These are phyloP conservation scores for Percopsis transmontana DNA, from an alignment of 2,113 vertebrate species.

Conservation along the genomic window DNA sequence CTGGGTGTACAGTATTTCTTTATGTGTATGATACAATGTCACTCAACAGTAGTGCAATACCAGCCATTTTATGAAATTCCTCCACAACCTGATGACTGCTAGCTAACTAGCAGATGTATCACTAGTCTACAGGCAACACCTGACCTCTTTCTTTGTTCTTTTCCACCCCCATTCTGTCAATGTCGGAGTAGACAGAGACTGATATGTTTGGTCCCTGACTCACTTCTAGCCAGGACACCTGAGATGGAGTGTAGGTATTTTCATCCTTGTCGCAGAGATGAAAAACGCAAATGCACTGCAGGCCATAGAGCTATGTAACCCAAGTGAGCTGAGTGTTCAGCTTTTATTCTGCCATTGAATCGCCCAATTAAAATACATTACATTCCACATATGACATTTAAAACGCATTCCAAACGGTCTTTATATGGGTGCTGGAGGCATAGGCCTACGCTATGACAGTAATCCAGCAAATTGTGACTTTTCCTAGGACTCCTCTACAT, in stretches of 20 bases:
- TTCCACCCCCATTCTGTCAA: constrained; percentile 1
- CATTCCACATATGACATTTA: constrained; percentile 4
- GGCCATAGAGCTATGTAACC: constrained; percentile 23
- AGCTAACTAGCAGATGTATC: constrained; percentile 33
- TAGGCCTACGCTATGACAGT: not conserved
- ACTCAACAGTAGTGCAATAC: constrained; percentile 41
- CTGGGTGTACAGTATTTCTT: constrained; percentile 30
- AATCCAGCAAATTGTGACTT: constrained; percentile 17
- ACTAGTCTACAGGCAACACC: constrained; percentile 28
- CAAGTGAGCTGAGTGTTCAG: constrained; percentile 5
- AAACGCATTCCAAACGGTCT: not conserved
- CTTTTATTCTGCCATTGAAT: constrained; percentile 37
- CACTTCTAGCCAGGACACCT: constrained; percentile 22
- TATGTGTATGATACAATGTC: constrained; percentile 29
- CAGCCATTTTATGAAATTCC: constrained; percentile 27
- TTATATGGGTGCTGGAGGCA: not conserved
- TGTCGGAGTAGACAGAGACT: constrained; percentile 28
- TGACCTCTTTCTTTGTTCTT: constrained; percentile 48
- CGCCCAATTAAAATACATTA: not conserved
- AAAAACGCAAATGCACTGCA: constrained; percentile 42
- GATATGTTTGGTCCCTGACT: constrained; percentile 16
- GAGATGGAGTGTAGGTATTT: constrained; percentile 12
- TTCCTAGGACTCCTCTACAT: not conserved
- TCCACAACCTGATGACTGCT: constrained; percentile 16
- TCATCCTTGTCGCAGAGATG: constrained; percentile 49